A percentile compares a stretch with the other conserved stretches of the same genome.
Evolutionary conservation across 1,140 invertebrate species (phyloP).

Genomic region (Holotrichia oblita): DNA sequence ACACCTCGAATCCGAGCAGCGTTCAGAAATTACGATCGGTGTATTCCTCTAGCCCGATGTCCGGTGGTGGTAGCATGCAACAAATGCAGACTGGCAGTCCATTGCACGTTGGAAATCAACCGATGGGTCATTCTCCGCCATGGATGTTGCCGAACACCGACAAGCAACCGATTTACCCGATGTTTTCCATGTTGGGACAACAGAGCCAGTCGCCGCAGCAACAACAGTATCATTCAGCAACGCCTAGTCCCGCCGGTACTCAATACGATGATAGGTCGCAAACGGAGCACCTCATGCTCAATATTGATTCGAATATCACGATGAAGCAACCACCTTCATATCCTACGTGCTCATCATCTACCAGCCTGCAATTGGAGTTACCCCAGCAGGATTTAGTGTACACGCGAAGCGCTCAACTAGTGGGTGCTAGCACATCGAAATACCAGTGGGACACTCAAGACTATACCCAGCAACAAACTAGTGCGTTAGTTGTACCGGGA

Average conservation of each 20-base stretch:
- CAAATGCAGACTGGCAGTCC: slow-evolving; percentile 55
- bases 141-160: slow-evolving; percentile 65
- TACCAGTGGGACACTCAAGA: slow-evolving; percentile 71
- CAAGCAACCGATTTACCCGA: slow-evolving; percentile 64
- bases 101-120: slow-evolving; percentile 50
- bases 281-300: slow-evolving; percentile 69
- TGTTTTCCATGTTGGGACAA: slow-evolving; percentile 64
- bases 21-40: slow-evolving; percentile 58
- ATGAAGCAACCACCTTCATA: slow-evolving; percentile 65
- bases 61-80: slow-evolving; percentile 49
- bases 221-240: slow-evolving; percentile 60
- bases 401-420: slow-evolving; percentile 59
- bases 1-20: slow-evolving; percentile 61
- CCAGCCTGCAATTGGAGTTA: slow-evolving; percentile 57
- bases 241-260: slow-evolving; percentile 67
- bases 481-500: slow-evolving; percentile 67
- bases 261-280: slow-evolving; percentile 66
- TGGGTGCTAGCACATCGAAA: slow-evolving; percentile 62
- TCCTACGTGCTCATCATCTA: slow-evolving; percentile 58
- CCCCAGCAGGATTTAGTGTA: slow-evolving; percentile 61
- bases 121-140: slow-evolving; percentile 59
- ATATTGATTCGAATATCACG: slow-evolving; percentile 64
- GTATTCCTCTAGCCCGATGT: slow-evolving; percentile 55
- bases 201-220: slow-evolving; percentile 60
- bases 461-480: slow-evolving; percentile 62